A percentile compares a stretch with the other conserved stretches of the same genome.
Evolutionary conservation across 2,113 vertebrate genomes (phyloP).

Genomic region (Embiotoca jacksoni): DNA sequence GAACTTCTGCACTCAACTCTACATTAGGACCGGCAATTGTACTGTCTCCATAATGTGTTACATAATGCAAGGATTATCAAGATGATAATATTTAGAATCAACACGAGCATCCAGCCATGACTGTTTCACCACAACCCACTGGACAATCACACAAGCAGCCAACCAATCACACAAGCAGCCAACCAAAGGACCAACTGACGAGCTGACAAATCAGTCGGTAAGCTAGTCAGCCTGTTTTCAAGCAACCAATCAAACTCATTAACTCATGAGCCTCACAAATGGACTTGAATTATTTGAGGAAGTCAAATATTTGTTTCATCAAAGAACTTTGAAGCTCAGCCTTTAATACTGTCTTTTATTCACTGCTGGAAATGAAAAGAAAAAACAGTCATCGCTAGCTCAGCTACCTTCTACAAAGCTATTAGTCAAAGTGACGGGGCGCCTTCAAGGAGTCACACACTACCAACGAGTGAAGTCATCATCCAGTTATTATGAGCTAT

Average conservation of each 20-base stretch:
- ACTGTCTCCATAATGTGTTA: conserved; percentile 27
- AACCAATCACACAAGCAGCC: conserved; percentile 8
- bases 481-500: too few species aligned
- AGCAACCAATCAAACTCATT: background rate
- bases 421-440: too few species aligned
- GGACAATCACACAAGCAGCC: conserved; percentile 30
- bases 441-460: too few species aligned
- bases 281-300: background rate
- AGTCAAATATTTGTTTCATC: background rate
- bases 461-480: too few species aligned
- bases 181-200: background rate
- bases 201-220: background rate
- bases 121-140: conserved; percentile 41
- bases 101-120: conserved; percentile 56
- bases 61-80: conserved; percentile 34
- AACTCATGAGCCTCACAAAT: too few species aligned
- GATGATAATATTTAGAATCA: conserved; percentile 47
- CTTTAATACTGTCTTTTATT: too few species aligned
- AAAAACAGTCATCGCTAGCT: too few species aligned
- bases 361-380: too few species aligned
- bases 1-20: conserved; percentile 22
- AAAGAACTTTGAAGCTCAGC: too few species aligned
- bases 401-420: too few species aligned
- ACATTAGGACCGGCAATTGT: conserved; percentile 3
- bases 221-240: background rate